Percentiles rank a stretch among this genome's conserved stretches.
Evolutionary conservation across 2,113 vertebrate genomes (phyloP).

Genomic region (rat (Rattus norvegicus)): GRCr8 NC_086019.1:19583501-19584000

Average conservation of each 20-base stretch:
- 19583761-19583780: constrained; percentile 76
- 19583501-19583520: neutral
- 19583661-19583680: constrained; percentile 69
- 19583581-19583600: neutral
- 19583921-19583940: constrained; percentile 63
- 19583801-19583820: constrained; percentile 71
- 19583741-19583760: constrained; percentile 73
- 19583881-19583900: constrained; percentile 70
- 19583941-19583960: constrained; percentile 60
- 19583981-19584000: constrained; percentile 11
- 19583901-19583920: constrained; percentile 24
- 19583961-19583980: constrained; percentile 36
- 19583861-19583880: constrained; percentile 61
- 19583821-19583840: constrained; percentile 72
- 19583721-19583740: constrained; percentile 63
- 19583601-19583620: neutral
- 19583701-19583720: constrained; percentile 62
- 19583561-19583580: constrained; percentile 41
- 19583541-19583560: constrained; percentile 30
- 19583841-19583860: constrained; percentile 77
- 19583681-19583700: constrained; percentile 72
- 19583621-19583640: constrained; percentile 32
- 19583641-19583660: constrained; percentile 62
- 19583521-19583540: neutral
- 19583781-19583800: constrained; percentile 63